Percentiles rank a stretch among this genome's conserved stretches.
Evolutionary conservation across 2,113 vertebrate species (phyloP).

Genomic region (Falcunculus frontatus): DNA sequence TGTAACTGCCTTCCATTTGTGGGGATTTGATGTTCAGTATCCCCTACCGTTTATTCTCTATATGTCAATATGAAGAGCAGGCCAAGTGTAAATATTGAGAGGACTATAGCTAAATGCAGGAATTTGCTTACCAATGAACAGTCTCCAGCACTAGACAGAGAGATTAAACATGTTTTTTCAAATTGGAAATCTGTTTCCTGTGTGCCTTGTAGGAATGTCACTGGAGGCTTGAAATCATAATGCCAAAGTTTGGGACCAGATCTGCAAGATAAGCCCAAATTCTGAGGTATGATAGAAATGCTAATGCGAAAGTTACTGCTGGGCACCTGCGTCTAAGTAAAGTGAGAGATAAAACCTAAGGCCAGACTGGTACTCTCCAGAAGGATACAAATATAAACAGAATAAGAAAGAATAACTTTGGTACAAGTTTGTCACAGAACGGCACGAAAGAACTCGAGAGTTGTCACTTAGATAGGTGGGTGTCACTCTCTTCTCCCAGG

Average conservation of each 20-base stretch:
- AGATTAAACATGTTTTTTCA: background rate
- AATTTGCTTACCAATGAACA: background rate
- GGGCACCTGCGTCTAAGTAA: background rate
- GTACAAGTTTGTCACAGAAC: background rate
- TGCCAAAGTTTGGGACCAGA: background rate
- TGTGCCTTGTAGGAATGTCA: background rate
- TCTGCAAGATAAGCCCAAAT: background rate
- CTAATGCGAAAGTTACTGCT: background rate
- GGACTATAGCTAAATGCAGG: background rate
- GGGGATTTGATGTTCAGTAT: background rate
- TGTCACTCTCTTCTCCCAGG: background rate
- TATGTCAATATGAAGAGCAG: background rate
- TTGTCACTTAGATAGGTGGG: background rate
- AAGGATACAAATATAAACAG: background rate
- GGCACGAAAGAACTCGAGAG: background rate
- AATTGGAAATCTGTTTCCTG: background rate
- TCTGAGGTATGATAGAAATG: background rate
- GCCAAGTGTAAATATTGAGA: background rate
- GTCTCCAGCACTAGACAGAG: background rate
- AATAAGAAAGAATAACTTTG: background rate
- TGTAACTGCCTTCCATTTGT: background rate
- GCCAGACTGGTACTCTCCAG: background rate
- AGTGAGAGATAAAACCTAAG: background rate
- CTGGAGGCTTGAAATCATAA: background rate
- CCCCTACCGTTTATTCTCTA: rapidly evolving